Conservation (phyloP, 2,113 vertebrate genomes). For the Bothrops jararaca region DNA sequence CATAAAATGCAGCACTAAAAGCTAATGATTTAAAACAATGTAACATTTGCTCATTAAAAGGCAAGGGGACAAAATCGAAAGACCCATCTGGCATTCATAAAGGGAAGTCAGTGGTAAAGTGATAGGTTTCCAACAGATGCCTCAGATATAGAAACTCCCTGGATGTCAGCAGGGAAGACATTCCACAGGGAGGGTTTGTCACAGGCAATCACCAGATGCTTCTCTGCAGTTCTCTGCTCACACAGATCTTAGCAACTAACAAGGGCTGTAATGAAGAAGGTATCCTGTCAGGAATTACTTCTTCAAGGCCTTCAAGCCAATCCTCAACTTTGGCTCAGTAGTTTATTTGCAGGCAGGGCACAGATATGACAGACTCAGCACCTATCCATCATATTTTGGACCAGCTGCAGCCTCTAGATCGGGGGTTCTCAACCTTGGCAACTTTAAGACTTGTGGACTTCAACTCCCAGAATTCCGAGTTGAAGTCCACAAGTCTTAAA, state of each 20-base stretch:
- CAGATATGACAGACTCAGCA: background rate
- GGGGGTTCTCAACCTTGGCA: too few relatives aligned
- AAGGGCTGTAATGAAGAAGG: background rate
- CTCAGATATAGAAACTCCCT: background rate
- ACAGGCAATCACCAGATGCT: background rate
- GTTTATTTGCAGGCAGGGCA: background rate
- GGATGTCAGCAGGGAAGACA: background rate
- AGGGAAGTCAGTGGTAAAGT: background rate
- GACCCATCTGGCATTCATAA: background rate
- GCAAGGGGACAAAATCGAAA: background rate
- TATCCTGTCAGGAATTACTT: background rate
- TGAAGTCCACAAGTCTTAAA: too few relatives aligned
- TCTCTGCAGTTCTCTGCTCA: background rate
- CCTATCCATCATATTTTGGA: background rate
- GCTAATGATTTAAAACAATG: background rate
- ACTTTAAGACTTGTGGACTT: too few relatives aligned
- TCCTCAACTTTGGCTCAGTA: background rate
- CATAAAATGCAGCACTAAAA: background rate
- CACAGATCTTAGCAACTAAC: background rate
- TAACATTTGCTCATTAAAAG: background rate
- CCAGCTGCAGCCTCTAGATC: background rate
- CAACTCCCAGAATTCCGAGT: too few relatives aligned
- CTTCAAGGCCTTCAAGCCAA: background rate
- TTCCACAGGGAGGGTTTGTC: background rate
- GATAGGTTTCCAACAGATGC: background rate